Conservation (phyloP, 2,888 invertebrate species). For the Spisula solida region DNA sequence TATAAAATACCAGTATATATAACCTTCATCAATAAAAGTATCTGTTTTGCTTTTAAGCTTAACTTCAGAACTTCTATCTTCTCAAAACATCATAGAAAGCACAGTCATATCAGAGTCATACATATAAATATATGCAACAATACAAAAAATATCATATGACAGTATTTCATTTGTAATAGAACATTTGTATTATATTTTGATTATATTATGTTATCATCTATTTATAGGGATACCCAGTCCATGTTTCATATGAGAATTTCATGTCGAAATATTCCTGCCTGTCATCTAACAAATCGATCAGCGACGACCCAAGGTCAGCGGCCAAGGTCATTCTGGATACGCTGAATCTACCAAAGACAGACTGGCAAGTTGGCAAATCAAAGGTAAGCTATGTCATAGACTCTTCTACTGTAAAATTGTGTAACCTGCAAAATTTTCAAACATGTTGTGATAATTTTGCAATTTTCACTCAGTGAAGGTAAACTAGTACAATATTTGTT, state of each 20-base stretch:
- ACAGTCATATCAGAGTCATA: no score
- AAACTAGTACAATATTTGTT: no score
- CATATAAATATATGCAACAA: no score
- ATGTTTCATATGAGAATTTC: constrained; percentile 80
- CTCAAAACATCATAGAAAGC: no score
- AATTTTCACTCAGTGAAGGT: no score
- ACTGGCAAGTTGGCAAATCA: constrained; percentile 84
- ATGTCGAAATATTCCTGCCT: constrained; percentile 80
- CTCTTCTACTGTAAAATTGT: background rate
- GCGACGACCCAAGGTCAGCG: constrained; percentile 67
- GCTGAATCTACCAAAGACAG: constrained; percentile 78
- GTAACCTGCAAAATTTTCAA: no score
- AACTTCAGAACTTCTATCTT: no score
- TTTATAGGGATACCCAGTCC: constrained; percentile 84
- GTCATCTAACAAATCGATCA: constrained; percentile 55
- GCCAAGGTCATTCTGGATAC: constrained; percentile 77
- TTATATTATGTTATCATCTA: background rate
- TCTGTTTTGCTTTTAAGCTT: no score
- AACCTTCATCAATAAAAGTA: no score
- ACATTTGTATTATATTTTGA: background rate
- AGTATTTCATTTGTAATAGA: background rate
- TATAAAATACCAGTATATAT: no score
- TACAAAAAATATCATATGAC: no score
- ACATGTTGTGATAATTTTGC: no score
- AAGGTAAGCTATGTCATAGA: constrained; percentile 73